phyloP scores from a whole-genome alignment of 92 coral and sea anemone species.

The Parazoanthus darwini region DNA sequence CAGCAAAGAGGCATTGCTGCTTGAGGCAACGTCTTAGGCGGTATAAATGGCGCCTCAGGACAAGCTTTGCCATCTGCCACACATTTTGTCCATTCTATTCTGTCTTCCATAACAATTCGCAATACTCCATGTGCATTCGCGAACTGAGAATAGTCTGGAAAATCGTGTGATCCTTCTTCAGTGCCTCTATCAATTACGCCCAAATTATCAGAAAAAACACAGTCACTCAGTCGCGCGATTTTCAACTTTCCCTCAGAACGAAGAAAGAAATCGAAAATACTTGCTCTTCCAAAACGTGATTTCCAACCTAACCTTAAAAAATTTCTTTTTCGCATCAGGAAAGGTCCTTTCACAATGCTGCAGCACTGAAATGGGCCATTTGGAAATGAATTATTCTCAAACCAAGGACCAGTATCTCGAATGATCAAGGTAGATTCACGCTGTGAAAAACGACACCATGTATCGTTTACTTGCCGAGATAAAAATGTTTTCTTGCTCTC shows the following conservation, averaged over 20 bases:
- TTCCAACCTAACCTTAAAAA: too few species aligned
- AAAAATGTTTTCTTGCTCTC: background rate
- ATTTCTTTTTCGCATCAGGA: too few species aligned
- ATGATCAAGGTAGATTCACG: slow-evolving; percentile 66
- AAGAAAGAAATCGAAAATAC: slow-evolving; percentile 61
- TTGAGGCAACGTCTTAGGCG: slow-evolving; percentile 54
- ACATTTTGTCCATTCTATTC: slow-evolving; percentile 23
- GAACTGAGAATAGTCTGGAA: slow-evolving; percentile 61
- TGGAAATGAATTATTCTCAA: background rate
- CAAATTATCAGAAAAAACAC: slow-evolving; percentile 46
- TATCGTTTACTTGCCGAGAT: background rate
- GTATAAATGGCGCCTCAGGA: slow-evolving; percentile 60
- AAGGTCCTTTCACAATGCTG: too few species aligned
- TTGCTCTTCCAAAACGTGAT: slow-evolving; percentile 18
- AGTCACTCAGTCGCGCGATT: slow-evolving; percentile 57
- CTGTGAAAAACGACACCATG: slow-evolving; percentile 71
- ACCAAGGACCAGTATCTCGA: slow-evolving; percentile 59
- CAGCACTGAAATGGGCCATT: too few species aligned
- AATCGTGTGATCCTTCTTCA: slow-evolving; percentile 44
- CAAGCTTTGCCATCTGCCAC: slow-evolving; percentile 64
- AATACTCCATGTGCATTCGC: slow-evolving; percentile 58
- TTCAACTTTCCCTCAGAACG: slow-evolving; percentile 64
- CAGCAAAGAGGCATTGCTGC: slow-evolving; percentile 70
- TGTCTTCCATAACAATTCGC: slow-evolving; percentile 10
- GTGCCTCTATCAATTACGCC: slow-evolving; percentile 57